A percentile compares a stretch with the other conserved stretches of the same genome.
phyloP scores from a whole-genome alignment of 2,113 vertebrate genomes.

The Bos indicus region DNA sequence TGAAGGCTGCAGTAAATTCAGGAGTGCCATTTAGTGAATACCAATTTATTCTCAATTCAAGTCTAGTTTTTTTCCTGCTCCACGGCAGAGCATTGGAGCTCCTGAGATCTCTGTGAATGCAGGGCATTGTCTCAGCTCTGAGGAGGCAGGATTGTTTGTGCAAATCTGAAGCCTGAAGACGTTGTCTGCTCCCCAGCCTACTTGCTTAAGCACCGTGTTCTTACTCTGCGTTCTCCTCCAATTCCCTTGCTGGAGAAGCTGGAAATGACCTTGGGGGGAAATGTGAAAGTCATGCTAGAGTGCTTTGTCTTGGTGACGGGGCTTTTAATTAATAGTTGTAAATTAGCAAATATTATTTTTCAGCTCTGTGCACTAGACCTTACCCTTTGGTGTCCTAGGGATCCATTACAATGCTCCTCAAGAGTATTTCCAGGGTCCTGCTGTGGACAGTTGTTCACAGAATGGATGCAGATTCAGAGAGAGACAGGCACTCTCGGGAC shows the following conservation, averaged over 20 bases:
- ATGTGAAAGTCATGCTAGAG: slow-evolving; percentile 76
- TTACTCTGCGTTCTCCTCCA: slow-evolving; percentile 68
- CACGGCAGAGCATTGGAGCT: slow-evolving; percentile 72
- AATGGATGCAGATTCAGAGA: background rate
- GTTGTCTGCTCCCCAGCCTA: slow-evolving; percentile 58
- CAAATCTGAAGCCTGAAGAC: slow-evolving; percentile 75
- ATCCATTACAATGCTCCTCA: background rate
- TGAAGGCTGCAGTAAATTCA: slow-evolving; percentile 86
- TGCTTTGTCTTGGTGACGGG: slow-evolving; percentile 56
- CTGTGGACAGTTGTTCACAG: background rate
- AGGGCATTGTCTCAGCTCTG: slow-evolving; percentile 79
- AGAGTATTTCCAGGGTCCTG: background rate
- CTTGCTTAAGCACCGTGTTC: slow-evolving; percentile 60
- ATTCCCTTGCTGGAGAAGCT: slow-evolving; percentile 69
- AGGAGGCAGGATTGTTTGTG: slow-evolving; percentile 77
- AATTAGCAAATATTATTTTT: slow-evolving; percentile 68
- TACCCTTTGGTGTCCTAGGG: background rate
- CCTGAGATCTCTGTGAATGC: slow-evolving; percentile 80
- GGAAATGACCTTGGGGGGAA: slow-evolving; percentile 73
- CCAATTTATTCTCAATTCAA: slow-evolving; percentile 81
- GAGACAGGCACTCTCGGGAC: background rate
- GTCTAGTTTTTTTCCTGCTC: slow-evolving; percentile 60
- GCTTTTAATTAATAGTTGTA: slow-evolving; percentile 75
- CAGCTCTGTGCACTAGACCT: slow-evolving; percentile 12
- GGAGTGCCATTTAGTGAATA: slow-evolving; percentile 81